Base-by-base conservation (phyloP, 1,140 invertebrate genomes). In the Sminthurides bifidus region DNA sequence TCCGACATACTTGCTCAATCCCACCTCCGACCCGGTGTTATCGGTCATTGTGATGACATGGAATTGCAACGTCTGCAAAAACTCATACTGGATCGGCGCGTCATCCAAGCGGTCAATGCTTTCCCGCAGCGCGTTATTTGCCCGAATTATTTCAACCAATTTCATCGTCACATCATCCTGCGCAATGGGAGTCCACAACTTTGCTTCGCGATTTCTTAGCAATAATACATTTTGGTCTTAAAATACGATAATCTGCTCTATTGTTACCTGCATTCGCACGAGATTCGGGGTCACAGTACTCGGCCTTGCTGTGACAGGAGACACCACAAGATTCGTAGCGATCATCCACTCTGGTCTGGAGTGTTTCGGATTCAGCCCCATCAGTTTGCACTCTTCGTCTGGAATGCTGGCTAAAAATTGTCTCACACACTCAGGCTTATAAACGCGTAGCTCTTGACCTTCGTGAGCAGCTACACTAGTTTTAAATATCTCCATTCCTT, bases 331-430 rank as follows among this genome's bases (percentile, higher is more conserved):
- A 4, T 95, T 91, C 10, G 94, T 97, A 2, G 94, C 77, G 41
- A 99, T 85, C 94, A 99, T 98, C 94, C 95, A 99, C 76, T 99
- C 95, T 14, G 96, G 96, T 46, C 95, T 77, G 0, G 94, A n/a
- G n/a, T n/a, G n/a, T n/a, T n/a, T n/a, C n/a, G n/a, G n/a, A n/a
- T n/a, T n/a, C n/a, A n/a, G n/a, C n/a, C n/a, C n/a, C n/a, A n/a
- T n/a, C n/a, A n/a, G n/a, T n/a, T n/a, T n/a, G n/a, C n/a, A n/a
- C n/a, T n/a, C n/a, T n/a, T n/a, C n/a, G n/a, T n/a, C n/a, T n/a
- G n/a, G n/a, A n/a, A n/a, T n/a, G n/a, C n/a, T n/a, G n/a, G n/a
- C n/a, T n/a, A n/a, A n/a, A n/a, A n/a, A n/a, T n/a, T n/a, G n/a
- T n/a, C n/a, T n/a, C n/a, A n/a, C n/a, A n/a, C n/a, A n/a, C n/a